Evolutionary conservation across 2,888 invertebrate genomes (phyloP), one percentile per base, ranked within the genome.

Genomic region (Cheilosia impressa): DNA sequence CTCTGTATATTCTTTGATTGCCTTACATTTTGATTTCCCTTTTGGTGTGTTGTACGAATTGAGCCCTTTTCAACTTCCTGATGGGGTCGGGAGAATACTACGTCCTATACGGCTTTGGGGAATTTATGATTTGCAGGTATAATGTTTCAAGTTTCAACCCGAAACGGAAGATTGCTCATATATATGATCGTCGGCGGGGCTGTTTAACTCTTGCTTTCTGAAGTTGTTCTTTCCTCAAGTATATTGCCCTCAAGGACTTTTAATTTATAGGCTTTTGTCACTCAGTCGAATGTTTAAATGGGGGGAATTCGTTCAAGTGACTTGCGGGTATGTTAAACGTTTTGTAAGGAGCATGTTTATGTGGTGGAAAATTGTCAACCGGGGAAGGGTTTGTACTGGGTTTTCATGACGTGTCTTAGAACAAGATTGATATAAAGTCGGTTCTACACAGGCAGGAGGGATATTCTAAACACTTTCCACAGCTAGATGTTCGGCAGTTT

Each of bases 91-190:
- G 7, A 47, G 19, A 17, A 24, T 7, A 13, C 1, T 24, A 55
- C 55, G 50, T 41, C 45, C 65, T 71, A 63, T 31, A 38, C 45
- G 53, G 58, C 63, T 72, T 84, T 66, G 57, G 72, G 62, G 68
- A 76, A 76, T 81, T 81, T 85, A 81, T 80, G 60, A 81, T 72
- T 81, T 65, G 85, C 81, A 81, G 85, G 81, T 81, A 81, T 84
- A 80, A 80, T 80, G 79, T 80, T 63, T 84, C 75, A 84, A 79
- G 31, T 45, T 50, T 84, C 75, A 84, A 79, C 53, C 38, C 15
- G 65, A 77, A 73, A 80, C 72, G 76, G 81, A 80, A 77, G 85
- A 76, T 85, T 81, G 81, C 81, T 85, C 76, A 80, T 81, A 80
- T 81, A 77, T 81, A 77, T 81, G 80, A 24, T 79, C 55, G 55